Evolutionary conservation across 2,113 vertebrate genomes (phyloP), one percentile per base, ranked within the genome.

Genomic region (Delphinapterus leucas): DNA sequence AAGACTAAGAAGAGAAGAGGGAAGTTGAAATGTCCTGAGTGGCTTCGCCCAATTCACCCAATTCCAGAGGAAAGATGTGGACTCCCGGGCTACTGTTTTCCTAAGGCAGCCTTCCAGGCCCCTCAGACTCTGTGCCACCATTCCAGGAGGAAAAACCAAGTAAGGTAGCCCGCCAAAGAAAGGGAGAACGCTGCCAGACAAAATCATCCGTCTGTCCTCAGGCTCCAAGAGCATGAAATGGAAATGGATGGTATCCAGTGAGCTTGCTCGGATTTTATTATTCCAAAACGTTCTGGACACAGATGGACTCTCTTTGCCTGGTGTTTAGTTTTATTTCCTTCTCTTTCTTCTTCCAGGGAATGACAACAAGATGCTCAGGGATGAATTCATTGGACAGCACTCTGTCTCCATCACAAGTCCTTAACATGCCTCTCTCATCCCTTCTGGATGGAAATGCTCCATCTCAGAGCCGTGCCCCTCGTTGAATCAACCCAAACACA

Each of bases 161-260:
- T 63, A n/a, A 82, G 53, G 53, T 1, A 92, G 26, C n/a, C 6
- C 70, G 91, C 86, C 87, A 88, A 31, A 65, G 36, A 71, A 77
- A 87, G 67, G 68, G 82, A 87, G 76, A 65, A 20, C 17, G 55
- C 79, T 90, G 96, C 93, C 89, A 96, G 92, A 84, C 81, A 92
- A 53, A 91, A 88, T 88, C 98, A 97, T 88, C 53, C 33, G 95
- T 92, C 96, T 96, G 96, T 93, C 96, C 93, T 95, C 93, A 83
- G 89, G 74, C 80, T 95, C 96, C n/a, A 74, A 68, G 70, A 96
- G 89, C 87, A 18, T 97, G 98, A 97, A 97, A 98, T 97, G 92
- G 95, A 98, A 97, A 97, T 97, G 96, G 97, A 97, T 81, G 67
- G 89, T 49, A 82, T 96, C 98, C 98, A 98, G 89, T 91, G 88